These are phyloP conservation scores for Procambarus virginalis DNA, from an alignment of 1,140 invertebrate species.

Conservation along the genomic window DNA sequence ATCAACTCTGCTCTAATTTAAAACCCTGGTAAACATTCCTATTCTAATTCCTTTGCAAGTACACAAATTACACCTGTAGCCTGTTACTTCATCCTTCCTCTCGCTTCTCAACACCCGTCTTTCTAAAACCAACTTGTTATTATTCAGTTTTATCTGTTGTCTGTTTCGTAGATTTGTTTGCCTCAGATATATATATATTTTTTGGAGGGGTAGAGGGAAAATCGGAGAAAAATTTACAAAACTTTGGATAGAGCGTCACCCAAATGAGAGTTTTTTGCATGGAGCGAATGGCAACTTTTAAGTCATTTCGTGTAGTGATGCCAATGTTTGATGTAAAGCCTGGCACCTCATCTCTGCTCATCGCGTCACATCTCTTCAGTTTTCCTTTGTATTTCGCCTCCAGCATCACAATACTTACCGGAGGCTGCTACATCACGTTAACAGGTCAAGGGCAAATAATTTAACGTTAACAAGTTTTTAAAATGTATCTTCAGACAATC, in stretches of 20 bases:
- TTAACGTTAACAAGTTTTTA: no score
- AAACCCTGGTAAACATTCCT: constrained; percentile 21
- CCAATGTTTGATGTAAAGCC: constrained; percentile 45
- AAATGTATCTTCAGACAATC: no score
- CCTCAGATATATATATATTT: not conserved
- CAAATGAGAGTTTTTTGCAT: constrained; percentile 65
- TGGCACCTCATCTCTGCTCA: not conserved
- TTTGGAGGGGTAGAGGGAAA: not conserved
- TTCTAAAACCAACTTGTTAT: not conserved
- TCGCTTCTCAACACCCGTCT: not conserved
- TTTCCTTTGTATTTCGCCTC: not conserved
- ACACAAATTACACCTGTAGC: constrained; percentile 23
- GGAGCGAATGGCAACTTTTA: constrained; percentile 66
- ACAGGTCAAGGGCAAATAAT: no score
- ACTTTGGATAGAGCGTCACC: constrained; percentile 43
- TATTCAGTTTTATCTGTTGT: not conserved
- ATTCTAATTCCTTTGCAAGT: not conserved
- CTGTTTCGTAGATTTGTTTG: not conserved
- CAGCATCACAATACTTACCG: no score
- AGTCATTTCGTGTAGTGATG: constrained; percentile 56
- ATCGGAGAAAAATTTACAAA: constrained; percentile 34
- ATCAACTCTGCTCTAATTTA: constrained; percentile 25
- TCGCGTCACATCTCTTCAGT: not conserved
- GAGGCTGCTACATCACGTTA: no score
- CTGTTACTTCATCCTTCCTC: not conserved